Base-by-base conservation (phyloP, 1,140 invertebrate species). In the Danaus melanippus region DNA sequence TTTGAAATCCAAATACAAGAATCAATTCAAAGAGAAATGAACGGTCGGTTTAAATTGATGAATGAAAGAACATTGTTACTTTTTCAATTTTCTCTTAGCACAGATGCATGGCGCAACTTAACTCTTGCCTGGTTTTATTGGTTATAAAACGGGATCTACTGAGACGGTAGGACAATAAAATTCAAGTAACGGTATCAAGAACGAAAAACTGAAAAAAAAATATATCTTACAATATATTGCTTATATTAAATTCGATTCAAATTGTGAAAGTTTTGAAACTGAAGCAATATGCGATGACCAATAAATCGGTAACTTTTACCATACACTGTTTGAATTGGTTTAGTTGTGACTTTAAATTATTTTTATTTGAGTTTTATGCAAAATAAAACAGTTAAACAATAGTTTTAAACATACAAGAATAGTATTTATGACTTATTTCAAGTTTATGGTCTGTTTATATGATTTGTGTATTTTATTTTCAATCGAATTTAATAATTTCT, bases 31-130 rank as follows among this genome's bases (percentile, higher is more conserved):
- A 32, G 21, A 32, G 21, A 32, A 32, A 32, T 32, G 21, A 32
- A 32, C 21, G 21, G 21, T 32, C 21, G 21, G 21, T 32, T 32
- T 32, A 32, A 32, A 32, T 32, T 32, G 21, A 32, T 32, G 21
- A 32, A 32, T 32, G 21, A 32, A 32, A 32, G 21, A 32, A 55
- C 53, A 48, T 10, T 55, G 53, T 55, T 12, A 42, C 53, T 43
- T 55, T 55, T 55, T 48, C 53, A 55, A 55, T 55, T 48, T 48
- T 55, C 53, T 42, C 46, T 48, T 46, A 32, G 21, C 21, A 46
- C 53, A 48, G 53, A 55, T 55, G 46, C 40, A 55, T 47, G 46
- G 47, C 53, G 53, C 48, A 55, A 55, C 46, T 55, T 17, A 55
- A 39, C 53, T 48, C 53, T 55, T 55, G 47, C 53, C n/a, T 42